These are phyloP conservation scores for Cryptops parisi DNA, from an alignment of 2,888 invertebrate species.

Conservation along the genomic window DNA sequence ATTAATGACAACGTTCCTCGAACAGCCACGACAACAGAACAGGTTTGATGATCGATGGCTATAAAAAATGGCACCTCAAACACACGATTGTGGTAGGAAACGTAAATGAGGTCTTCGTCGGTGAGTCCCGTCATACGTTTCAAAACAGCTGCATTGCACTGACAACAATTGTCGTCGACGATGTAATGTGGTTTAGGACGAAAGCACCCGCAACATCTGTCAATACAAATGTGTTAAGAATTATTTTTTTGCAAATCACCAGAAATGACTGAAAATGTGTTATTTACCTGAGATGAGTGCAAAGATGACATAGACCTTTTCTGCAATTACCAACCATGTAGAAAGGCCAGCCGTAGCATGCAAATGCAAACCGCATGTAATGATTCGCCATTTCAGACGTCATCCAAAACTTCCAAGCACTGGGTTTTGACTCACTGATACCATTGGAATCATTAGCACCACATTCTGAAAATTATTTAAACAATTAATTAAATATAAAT, in stretches of 20 bases:
- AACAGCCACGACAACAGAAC: constrained; percentile 64
- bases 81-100: constrained; percentile 69
- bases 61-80: constrained; percentile 80
- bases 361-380: constrained; percentile 63
- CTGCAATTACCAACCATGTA: constrained; percentile 60
- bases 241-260: background rate
- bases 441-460: no score
- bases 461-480: no score
- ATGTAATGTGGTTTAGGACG: constrained; percentile 41
- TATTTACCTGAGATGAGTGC: constrained; percentile 41
- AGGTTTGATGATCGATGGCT: constrained; percentile 62
- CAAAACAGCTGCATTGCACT: constrained; percentile 72
- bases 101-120: constrained; percentile 67
- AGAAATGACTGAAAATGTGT: background rate
- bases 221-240: background rate
- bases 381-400: constrained; percentile 56
- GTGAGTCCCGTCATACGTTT: constrained; percentile 57
- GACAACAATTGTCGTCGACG: constrained; percentile 77
- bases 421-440: constrained; percentile 5
- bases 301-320: constrained; percentile 56
- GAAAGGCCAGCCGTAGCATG: constrained; percentile 78
- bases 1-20: constrained; percentile 71
- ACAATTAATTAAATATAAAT: no score
- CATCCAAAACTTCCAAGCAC: constrained; percentile 48
- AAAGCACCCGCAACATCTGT: constrained; percentile 27